These are phyloP conservation scores for Muscidifurax raptorellus DNA, from an alignment of 1,140 invertebrate genomes.

Conservation along the genomic window DNA sequence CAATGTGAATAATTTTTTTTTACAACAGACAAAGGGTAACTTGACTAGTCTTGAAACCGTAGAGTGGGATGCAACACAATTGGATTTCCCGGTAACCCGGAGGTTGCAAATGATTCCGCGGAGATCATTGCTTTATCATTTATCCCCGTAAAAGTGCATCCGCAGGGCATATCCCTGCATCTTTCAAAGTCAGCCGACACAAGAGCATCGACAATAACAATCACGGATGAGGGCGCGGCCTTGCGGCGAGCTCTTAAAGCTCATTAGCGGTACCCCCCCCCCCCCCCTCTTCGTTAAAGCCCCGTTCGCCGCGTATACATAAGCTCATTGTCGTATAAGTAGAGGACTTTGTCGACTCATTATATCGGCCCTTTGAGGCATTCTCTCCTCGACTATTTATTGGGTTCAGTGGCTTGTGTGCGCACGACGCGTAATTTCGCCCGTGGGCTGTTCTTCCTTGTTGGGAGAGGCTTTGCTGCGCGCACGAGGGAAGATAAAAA, in stretches of 20 bases:
- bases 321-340: not conserved
- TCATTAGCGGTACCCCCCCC: conserved; percentile 55
- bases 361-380: conserved; percentile 19
- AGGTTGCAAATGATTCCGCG: not conserved
- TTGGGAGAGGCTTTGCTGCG: not conserved
- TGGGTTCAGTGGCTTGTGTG: not conserved
- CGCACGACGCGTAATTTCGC: not conserved
- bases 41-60: too few relatives aligned
- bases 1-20: too few relatives aligned
- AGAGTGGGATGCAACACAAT: too few relatives aligned
- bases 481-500: too few relatives aligned
- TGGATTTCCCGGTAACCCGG: not conserved
- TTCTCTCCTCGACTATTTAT: conserved; percentile 5
- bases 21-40: too few relatives aligned
- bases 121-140: not conserved
- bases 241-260: conserved; percentile 52
- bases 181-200: not conserved
- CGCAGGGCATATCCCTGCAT: not conserved
- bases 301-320: not conserved
- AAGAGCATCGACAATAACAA: not conserved
- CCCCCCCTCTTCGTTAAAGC: not conserved
- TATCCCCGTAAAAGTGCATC: not conserved
- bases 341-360: conserved; percentile 3
- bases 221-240: not conserved
- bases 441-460: not conserved